Conservation (phyloP, 2,797 vertebrate species). For the Epinephelus coioides region DNA sequence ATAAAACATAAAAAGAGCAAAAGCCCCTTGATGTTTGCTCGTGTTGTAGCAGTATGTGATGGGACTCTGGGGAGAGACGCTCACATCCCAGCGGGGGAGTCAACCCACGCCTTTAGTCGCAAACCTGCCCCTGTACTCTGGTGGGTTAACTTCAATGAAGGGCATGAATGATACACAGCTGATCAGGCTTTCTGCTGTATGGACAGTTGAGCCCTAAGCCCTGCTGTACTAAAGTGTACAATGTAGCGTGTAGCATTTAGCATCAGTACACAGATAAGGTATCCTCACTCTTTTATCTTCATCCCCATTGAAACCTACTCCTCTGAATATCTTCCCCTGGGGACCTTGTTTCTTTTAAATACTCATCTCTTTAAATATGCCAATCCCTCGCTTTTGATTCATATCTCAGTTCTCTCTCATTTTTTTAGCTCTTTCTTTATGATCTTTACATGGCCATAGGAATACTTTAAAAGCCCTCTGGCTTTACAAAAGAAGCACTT, state of each 20-base stretch:
- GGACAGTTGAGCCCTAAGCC: constrained; percentile 29
- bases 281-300: constrained; percentile 10
- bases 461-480: neutral
- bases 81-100: constrained; percentile 72
- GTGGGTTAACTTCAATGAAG: constrained; percentile 61
- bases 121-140: constrained; percentile 60
- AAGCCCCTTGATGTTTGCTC: constrained; percentile 75
- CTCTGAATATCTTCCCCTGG: constrained; percentile 33
- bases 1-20: constrained; percentile 56
- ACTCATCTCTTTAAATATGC: constrained; percentile 42
- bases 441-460: constrained; percentile 3
- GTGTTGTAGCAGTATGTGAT: constrained; percentile 71
- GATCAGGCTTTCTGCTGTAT: constrained; percentile 54
- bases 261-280: constrained; percentile 43
- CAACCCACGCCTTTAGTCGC: constrained; percentile 59
- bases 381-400: constrained; percentile 39
- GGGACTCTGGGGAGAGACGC: constrained; percentile 73
- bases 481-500: constrained; percentile 4
- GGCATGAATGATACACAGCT: constrained; percentile 57
- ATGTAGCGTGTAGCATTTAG: constrained; percentile 47
- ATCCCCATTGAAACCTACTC: constrained; percentile 20
- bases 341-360: constrained; percentile 42
- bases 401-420: constrained; percentile 16
- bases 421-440: neutral
- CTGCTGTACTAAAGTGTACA: constrained; percentile 12